A percentile compares a stretch with the other conserved stretches of the same genome.
Conservation (phyloP, 2,888 invertebrate genomes). For the Machimus rusticus region DNA sequence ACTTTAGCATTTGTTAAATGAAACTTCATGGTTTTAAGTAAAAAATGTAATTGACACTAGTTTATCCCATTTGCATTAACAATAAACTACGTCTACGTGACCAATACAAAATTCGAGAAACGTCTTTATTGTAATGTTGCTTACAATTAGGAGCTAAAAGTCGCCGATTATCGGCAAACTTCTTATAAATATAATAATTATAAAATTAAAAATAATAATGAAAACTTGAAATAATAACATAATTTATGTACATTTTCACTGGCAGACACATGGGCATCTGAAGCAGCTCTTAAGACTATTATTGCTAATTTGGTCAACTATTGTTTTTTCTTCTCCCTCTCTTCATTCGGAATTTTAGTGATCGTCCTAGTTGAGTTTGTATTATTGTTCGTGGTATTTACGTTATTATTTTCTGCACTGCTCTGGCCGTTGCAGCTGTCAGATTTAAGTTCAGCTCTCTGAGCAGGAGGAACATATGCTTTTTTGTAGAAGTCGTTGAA, state of each 20-base stretch:
- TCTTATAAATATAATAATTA: slow-evolving; percentile 1
- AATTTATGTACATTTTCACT: slow-evolving; percentile 1
- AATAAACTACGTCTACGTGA: slow-evolving; percentile 22
- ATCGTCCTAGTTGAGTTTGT: background rate
- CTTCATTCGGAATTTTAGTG: background rate
- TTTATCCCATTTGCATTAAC: slow-evolving; percentile 23
- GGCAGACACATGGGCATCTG: background rate
- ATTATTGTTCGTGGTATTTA: slow-evolving; percentile 52
- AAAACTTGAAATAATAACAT: background rate
- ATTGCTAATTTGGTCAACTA: background rate
- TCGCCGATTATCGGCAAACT: slow-evolving; percentile 7
- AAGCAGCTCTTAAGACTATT: background rate
- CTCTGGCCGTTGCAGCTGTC: slow-evolving; percentile 51
- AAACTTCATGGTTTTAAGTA: background rate
- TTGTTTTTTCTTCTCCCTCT: background rate
- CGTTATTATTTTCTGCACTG: slow-evolving; percentile 53
- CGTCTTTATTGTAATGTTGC: background rate
- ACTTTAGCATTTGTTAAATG: background rate
- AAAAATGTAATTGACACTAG: slow-evolving; percentile 29
- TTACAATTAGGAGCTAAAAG: background rate
- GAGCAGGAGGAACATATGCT: slow-evolving; percentile 66
- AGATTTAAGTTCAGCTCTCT: slow-evolving; percentile 46
- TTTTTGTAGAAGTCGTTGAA: slow-evolving; percentile 92
- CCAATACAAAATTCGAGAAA: background rate
- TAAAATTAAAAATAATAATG: background rate